Evolutionary conservation across 1,140 invertebrate genomes (phyloP).

Genomic region (Penaeus japonicus): DNA sequence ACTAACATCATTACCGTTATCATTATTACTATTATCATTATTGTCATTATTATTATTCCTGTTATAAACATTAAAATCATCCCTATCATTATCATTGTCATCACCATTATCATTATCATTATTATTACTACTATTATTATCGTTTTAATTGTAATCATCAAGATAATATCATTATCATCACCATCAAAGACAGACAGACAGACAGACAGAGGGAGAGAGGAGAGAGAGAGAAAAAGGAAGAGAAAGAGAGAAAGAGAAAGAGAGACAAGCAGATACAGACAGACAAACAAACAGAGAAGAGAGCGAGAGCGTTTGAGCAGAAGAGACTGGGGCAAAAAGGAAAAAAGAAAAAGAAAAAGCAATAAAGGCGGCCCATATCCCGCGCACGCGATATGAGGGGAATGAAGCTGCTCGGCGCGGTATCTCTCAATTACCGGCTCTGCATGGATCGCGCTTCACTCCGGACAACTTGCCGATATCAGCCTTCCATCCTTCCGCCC

Average conservation of each 20-base stretch:
- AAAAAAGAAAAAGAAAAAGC: background rate
- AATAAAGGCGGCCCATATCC: background rate
- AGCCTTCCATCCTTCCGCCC: too few relatives aligned
- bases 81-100: too few relatives aligned
- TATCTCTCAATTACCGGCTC: background rate
- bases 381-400: background rate
- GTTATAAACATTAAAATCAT: too few relatives aligned
- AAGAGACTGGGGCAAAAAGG: background rate
- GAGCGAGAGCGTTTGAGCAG: background rate
- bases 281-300: background rate
- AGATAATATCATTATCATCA: too few relatives aligned
- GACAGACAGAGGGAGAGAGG: background rate
- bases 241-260: background rate
- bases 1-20: too few relatives aligned
- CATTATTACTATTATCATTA: too few relatives aligned
- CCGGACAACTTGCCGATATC: too few relatives aligned
- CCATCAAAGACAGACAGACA: background rate
- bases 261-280: background rate
- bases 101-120: too few relatives aligned
- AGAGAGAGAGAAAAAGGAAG: background rate
- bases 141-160: too few relatives aligned
- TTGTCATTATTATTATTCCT: too few relatives aligned
- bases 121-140: too few relatives aligned
- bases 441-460: too few relatives aligned
- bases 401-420: background rate